phyloP scores from a whole-genome alignment of 2,113 vertebrate species.

The Cervus canadensis region DNA sequence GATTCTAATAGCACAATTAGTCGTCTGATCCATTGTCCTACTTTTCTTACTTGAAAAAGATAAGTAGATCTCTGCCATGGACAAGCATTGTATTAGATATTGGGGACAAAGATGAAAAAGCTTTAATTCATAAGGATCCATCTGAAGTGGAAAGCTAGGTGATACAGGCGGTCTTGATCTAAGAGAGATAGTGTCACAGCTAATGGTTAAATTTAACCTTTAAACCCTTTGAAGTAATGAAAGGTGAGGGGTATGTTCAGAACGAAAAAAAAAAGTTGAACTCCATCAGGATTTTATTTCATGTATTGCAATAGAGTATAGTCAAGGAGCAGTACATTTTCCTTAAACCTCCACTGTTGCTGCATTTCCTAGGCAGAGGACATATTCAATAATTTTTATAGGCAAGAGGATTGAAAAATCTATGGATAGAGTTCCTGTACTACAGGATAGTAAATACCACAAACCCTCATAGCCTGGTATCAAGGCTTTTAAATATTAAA shows the following conservation, averaged over 20 bases:
- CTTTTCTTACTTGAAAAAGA: not conserved
- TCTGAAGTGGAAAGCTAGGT: not conserved
- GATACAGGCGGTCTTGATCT: not conserved
- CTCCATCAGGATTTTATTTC: not conserved
- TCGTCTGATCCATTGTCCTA: accelerated
- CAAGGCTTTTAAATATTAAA: not conserved
- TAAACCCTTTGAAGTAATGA: not conserved
- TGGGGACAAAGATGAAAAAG: not conserved
- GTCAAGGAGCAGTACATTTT: not conserved
- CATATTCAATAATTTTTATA: not conserved
- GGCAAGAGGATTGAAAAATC: not conserved
- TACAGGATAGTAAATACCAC: not conserved
- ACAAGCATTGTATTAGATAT: not conserved
- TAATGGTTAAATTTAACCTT: not conserved
- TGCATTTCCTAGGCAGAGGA: not conserved
- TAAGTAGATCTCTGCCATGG: not conserved
- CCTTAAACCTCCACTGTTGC: not conserved
- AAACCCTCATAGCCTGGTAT: not conserved
- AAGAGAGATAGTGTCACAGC: not conserved
- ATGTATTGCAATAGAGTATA: not conserved
- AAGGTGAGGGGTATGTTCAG: not conserved
- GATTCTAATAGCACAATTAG: not conserved
- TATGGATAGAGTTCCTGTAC: not conserved
- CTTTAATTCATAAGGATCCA: not conserved
- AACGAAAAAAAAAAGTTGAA: not conserved